Evolutionary conservation across 1,140 invertebrate species (phyloP).

Genomic region (Drosophila lacertosa): DNA sequence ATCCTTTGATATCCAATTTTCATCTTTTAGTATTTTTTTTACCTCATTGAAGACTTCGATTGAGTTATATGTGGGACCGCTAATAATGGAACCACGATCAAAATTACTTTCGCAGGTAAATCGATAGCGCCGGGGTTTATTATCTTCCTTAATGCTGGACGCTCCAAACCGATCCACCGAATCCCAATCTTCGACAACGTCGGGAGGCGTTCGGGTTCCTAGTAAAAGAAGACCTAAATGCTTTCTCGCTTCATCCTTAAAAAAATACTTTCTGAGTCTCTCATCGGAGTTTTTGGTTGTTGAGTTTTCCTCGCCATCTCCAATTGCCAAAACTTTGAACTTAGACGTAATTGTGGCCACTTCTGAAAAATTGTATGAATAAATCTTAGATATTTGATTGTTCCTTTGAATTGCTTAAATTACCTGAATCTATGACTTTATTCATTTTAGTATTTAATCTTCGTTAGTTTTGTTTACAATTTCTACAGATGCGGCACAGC

Average conservation of each 20-base stretch:
- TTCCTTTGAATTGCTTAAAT: not conserved
- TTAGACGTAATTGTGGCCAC: not conserved
- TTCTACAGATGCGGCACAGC: not conserved
- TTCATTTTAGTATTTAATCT: not conserved
- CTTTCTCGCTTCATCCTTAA: not conserved
- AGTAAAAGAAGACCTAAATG: constrained; percentile 10
- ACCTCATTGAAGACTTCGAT: not conserved
- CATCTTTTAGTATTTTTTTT: not conserved
- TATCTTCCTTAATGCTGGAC: not conserved
- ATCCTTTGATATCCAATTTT: constrained; percentile 28
- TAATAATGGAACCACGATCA: not conserved
- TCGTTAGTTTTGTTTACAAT: not conserved
- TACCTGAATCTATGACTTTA: not conserved
- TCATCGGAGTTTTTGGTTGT: not conserved
- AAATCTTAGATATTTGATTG: too few species aligned
- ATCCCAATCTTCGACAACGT: constrained; percentile 7
- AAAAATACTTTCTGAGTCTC: not conserved
- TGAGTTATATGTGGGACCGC: not conserved
- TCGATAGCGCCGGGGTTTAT: constrained; percentile 13
- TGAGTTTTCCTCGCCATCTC: not conserved
- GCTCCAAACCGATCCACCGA: not conserved
- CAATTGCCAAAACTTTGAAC: constrained; percentile 18
- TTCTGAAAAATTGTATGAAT: not conserved
- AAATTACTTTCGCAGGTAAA: constrained; percentile 3
- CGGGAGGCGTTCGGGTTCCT: not conserved